These are phyloP conservation scores for Pangasianodon gigas DNA, from an alignment of 2,113 vertebrate species.

Conservation along the genomic window DNA sequence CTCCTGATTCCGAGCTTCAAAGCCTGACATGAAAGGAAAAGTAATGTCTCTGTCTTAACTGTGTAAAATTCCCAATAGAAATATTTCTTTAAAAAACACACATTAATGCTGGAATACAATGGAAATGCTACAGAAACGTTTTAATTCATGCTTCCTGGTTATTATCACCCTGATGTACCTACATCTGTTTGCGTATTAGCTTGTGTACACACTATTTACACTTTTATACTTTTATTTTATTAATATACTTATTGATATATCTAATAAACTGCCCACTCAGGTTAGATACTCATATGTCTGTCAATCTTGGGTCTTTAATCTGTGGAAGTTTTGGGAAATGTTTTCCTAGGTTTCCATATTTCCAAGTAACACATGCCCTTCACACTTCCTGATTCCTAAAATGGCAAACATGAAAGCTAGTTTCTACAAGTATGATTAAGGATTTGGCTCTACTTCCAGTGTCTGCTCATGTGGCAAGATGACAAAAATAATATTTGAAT, in stretches of 20 bases:
- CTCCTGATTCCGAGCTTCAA: neutral
- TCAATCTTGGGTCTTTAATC: neutral
- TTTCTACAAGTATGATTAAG: neutral
- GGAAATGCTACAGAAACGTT: neutral
- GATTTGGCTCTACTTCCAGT: neutral
- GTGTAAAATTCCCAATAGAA: neutral
- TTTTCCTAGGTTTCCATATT: neutral
- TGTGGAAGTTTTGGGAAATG: neutral
- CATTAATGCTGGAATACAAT: neutral
- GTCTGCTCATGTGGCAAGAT: neutral
- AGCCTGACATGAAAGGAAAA: neutral
- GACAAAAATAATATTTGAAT: slow-evolving; percentile 1
- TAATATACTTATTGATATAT: neutral
- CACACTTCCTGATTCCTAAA: neutral
- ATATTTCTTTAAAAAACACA: neutral
- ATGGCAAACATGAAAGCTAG: neutral
- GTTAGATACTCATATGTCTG: neutral
- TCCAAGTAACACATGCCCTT: neutral
- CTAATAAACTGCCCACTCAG: neutral
- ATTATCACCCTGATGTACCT: neutral
- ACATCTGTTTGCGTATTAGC: neutral
- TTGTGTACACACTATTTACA: neutral
- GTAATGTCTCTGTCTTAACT: neutral
- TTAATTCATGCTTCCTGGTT: neutral
- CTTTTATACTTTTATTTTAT: neutral